Base-by-base conservation (phyloP, 2,888 invertebrate species). In the Leucophenga maculata region DNA sequence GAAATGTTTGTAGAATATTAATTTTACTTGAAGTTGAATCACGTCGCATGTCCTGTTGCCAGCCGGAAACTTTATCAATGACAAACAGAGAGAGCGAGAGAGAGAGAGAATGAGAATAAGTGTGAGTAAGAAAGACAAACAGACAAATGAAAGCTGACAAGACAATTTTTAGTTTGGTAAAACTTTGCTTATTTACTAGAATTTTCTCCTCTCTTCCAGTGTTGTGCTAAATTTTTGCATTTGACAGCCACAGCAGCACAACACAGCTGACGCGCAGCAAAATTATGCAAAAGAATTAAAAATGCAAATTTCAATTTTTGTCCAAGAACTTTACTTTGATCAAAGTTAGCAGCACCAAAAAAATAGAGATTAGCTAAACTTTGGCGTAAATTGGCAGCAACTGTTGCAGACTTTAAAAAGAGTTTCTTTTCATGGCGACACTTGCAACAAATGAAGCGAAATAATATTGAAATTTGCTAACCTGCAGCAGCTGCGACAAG, bases 131-230 rank as follows among this genome's bases (percentile, higher is more conserved):
- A 59, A 1, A 32, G 16, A 16, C 6, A 44, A 75, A 77, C 81
- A 81, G 80, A 83, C 83, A 81, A 81, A 83, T 83, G 83, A 77
- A 78, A 81, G 78, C 83, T 81, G 83, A 81, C 81, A 83, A 78
- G 81, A 80, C 80, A 81, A 83, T 83, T 83, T 81, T 77, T 67
- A 67, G 67, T 67, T 67, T 67, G 13, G 13, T 48, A 67, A 52
- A 46, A 11, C 57, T 67, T 48, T n/a, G n/a, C n/a, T n/a, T n/a
- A n/a, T n/a, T n/a, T 44, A 22, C 20, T 26, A 39, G 20, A 64
- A 44, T 64, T 11, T 26, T 31, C 14, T 22, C 50, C 50, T 50
- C 16, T 50, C 50, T 50, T 11, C 39, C 39, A 6, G 3, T 64
- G 44, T 48, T 64, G 46, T 64, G 46, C 48, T 8, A 46, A 46